phyloP scores from a whole-genome alignment of 2,797 vertebrate genomes.

The Acanthopagrus latus region DNA sequence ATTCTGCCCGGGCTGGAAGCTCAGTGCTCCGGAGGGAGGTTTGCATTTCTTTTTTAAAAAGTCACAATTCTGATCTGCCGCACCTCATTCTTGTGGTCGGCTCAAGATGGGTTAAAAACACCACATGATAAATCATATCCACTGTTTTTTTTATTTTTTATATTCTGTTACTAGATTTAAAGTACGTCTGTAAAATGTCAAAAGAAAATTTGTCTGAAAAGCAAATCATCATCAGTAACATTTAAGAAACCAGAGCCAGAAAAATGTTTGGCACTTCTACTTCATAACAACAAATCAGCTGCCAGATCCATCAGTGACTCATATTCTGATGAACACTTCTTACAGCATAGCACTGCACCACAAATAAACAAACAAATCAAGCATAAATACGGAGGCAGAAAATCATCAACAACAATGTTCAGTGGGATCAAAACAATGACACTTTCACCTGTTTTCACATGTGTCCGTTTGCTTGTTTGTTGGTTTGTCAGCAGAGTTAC shows the following conservation, averaged over 20 bases:
- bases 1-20: too few relatives aligned
- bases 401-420: background rate
- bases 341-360: background rate
- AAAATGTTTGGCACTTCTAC: background rate
- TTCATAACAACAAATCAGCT: background rate
- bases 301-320: background rate
- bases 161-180: background rate
- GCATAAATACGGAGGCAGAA: background rate
- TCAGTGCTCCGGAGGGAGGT: too few relatives aligned
- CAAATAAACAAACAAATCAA: background rate
- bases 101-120: background rate
- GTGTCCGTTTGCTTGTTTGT: too few relatives aligned
- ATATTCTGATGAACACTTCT: background rate
- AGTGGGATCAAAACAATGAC: background rate
- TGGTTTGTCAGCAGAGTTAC: too few relatives aligned
- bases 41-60: too few relatives aligned
- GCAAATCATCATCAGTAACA: too few relatives aligned
- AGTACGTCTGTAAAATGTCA: background rate
- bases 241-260: background rate
- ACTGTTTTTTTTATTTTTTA: background rate
- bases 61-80: too few relatives aligned
- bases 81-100: background rate
- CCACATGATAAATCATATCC: background rate
- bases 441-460: too few relatives aligned
- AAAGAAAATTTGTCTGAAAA: too few relatives aligned